phyloP scores from a whole-genome alignment of 1,140 invertebrate genomes.

The Caenorhabditis inopinata region DNA sequence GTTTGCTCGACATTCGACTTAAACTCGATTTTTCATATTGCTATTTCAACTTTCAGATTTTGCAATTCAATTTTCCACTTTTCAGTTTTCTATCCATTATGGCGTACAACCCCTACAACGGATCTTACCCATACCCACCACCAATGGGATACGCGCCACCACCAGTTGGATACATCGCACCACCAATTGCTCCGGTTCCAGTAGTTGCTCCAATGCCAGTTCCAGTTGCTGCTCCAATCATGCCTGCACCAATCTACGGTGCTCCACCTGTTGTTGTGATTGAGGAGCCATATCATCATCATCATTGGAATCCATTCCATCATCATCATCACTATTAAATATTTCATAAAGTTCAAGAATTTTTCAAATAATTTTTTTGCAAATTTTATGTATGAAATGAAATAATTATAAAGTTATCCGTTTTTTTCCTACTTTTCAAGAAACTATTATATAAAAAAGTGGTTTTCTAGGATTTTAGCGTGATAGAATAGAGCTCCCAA shows the following conservation, averaged over 20 bases:
- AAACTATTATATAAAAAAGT: too few species aligned
- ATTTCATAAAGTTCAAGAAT: too few species aligned
- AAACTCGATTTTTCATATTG: not conserved
- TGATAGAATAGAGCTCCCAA: too few species aligned
- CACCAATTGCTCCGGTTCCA: constrained; percentile 26
- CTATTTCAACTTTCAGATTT: not conserved
- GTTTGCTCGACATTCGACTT: not conserved
- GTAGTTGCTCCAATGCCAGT: constrained; percentile 2
- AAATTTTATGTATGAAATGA: too few species aligned
- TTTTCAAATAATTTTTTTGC: too few species aligned
- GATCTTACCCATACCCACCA: constrained; percentile 21
- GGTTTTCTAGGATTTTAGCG: too few species aligned
- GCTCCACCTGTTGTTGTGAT: not conserved
- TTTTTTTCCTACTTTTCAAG: too few species aligned
- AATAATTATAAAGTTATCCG: too few species aligned
- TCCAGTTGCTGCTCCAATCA: not conserved
- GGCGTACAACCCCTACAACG: constrained; percentile 27
- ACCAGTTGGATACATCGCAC: constrained; percentile 1
- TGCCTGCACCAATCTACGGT: constrained; percentile 6
- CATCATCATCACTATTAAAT: constrained; percentile 24
- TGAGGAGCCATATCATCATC: constrained; percentile 13
- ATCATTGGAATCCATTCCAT: constrained; percentile 16
- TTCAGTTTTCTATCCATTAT: not conserved
- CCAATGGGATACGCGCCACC: not conserved
- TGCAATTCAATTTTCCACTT: not conserved